Conservation (phyloP, 2,797 vertebrate genomes). For the Champsocephalus gunnari region DNA sequence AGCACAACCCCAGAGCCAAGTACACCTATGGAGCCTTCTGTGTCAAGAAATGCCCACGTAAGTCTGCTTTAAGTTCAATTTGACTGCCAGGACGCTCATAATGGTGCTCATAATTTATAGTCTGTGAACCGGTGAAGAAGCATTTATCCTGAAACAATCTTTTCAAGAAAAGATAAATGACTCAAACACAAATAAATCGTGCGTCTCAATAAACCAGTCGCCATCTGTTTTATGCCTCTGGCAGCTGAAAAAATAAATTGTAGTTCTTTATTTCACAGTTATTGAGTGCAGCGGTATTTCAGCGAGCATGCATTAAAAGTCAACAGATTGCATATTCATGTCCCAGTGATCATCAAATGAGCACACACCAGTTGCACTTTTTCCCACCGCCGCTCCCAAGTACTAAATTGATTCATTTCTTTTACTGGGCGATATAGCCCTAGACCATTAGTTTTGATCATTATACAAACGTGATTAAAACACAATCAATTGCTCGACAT, state of each 20-base stretch:
- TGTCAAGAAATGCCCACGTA: conserved; percentile 97
- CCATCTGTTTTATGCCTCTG: conserved; percentile 70
- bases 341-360: conserved; percentile 65
- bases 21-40: conserved; percentile 99
- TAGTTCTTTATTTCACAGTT: conserved; percentile 19
- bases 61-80: conserved; percentile 68
- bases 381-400: conserved; percentile 8
- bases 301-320: conserved; percentile 33
- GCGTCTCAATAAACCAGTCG: conserved; percentile 51
- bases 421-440: conserved; percentile 17
- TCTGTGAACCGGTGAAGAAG: conserved; percentile 17
- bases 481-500: conserved; percentile 38
- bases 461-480: conserved; percentile 57
- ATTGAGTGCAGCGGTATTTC: conserved; percentile 42
- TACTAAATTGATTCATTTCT: conserved; percentile 53
- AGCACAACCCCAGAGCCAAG: conserved; percentile 95
- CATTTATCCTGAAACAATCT: conserved; percentile 54
- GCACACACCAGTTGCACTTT: conserved; percentile 30
- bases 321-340: conserved; percentile 64
- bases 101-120: conserved; percentile 29
- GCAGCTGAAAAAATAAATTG: conserved; percentile 41
- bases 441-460: conserved; percentile 58
- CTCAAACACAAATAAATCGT: conserved; percentile 54
- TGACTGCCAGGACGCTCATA: conserved; percentile 10
- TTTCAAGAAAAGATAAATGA: conserved; percentile 55